Evolutionary conservation across 2,797 vertebrate species (phyloP).

Genomic region (Rhynchonycteris naso): DNA sequence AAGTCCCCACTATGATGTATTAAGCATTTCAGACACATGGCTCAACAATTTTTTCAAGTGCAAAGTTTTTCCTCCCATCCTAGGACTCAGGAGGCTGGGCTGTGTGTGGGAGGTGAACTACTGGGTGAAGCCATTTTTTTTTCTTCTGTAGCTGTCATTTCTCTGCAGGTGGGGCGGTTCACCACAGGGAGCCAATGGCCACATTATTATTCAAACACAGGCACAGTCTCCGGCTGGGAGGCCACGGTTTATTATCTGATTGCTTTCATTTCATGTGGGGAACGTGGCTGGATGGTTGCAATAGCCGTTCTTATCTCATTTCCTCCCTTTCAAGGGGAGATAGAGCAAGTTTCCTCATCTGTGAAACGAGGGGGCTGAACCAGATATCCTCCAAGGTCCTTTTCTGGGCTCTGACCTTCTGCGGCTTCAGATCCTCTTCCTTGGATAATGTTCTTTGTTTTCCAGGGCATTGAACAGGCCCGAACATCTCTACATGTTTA

Average conservation of each 20-base stretch:
- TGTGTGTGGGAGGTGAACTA: not conserved
- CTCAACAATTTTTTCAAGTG: constrained; percentile 46
- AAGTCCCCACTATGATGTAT: constrained; percentile 48
- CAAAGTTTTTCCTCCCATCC: constrained; percentile 11
- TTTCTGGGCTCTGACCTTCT: not conserved
- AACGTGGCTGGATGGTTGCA: not conserved
- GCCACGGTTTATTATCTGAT: not conserved
- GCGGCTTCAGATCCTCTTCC: constrained; percentile 20
- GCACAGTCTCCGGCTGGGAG: not conserved
- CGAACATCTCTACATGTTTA: not conserved
- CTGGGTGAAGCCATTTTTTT: not conserved
- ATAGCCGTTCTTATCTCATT: constrained; percentile 9
- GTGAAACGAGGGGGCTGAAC: not conserved
- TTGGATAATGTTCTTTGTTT: constrained; percentile 3
- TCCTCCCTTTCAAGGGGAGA: constrained; percentile 37
- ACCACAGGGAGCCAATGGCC: not conserved
- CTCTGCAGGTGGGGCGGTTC: not conserved
- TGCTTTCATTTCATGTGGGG: not conserved
- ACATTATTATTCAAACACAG: not conserved
- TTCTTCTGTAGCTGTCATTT: not conserved
- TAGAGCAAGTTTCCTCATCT: constrained; percentile 29
- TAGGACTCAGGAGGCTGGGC: not conserved
- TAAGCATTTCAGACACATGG: constrained; percentile 63
- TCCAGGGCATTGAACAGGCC: not conserved
- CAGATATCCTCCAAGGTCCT: not conserved